Evolutionary conservation across 2,888 invertebrate genomes (phyloP).

Genomic region (Cryptocephalus moraei): DNA sequence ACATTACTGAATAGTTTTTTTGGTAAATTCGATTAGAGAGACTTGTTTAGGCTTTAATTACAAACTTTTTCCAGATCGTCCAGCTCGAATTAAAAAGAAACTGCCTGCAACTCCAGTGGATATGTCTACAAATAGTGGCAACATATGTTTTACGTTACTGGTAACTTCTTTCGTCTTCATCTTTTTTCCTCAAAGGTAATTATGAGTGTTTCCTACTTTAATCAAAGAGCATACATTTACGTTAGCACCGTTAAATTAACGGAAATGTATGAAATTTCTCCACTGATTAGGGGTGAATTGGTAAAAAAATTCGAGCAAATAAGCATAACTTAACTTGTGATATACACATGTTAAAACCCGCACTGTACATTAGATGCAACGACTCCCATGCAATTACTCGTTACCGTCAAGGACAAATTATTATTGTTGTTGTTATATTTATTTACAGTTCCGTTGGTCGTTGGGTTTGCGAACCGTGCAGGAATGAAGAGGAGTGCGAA

Average conservation of each 20-base stretch:
- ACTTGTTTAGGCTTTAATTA: no score
- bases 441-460: background rate
- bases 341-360: background rate
- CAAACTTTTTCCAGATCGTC: background rate
- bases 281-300: no score
- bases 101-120: no score
- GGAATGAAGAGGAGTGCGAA: slow-evolving; percentile 27
- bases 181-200: slow-evolving; percentile 17
- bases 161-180: slow-evolving; percentile 11
- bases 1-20: no score
- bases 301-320: background rate
- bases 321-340: background rate
- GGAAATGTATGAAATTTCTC: no score
- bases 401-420: no score
- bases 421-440: no score
- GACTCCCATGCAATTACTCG: background rate
- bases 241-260: no score
- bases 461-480: slow-evolving; percentile 19
- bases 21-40: no score
- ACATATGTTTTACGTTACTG: slow-evolving; percentile 4
- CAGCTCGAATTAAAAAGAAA: slow-evolving; percentile 4
- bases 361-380: background rate
- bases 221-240: no score
- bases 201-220: slow-evolving; percentile 2
- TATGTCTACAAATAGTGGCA: no score